Evolutionary conservation across 2,797 vertebrate genomes (phyloP).

Genomic region (Tarsius wallacei): DNA sequence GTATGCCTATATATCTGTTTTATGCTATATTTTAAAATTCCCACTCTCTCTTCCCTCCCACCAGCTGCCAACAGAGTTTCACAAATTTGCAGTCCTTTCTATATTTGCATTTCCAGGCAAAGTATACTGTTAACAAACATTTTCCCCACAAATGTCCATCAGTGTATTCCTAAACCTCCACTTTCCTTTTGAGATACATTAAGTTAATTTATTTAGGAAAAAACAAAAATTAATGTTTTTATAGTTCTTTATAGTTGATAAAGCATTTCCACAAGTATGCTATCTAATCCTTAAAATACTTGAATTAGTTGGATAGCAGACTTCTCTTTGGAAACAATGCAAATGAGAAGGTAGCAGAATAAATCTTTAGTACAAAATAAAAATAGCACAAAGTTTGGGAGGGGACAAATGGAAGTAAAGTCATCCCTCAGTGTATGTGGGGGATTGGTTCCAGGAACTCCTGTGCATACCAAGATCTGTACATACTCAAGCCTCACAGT

Average conservation of each 20-base stretch:
- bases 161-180: background rate
- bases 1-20: background rate
- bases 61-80: background rate
- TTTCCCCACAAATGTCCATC: background rate
- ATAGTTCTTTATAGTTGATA: background rate
- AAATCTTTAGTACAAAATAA: background rate
- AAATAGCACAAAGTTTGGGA: background rate
- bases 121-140: background rate
- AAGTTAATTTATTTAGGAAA: conserved; percentile 11
- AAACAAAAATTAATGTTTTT: background rate
- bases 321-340: background rate
- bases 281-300: background rate
- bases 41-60: background rate
- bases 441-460: background rate
- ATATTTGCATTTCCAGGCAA: background rate
- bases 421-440: background rate
- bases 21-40: background rate
- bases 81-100: background rate
- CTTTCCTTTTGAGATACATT: background rate
- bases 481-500: background rate
- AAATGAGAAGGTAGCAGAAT: background rate
- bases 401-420: background rate
- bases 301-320: background rate
- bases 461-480: background rate
- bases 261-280: background rate